Percentiles rank a stretch among this genome's conserved stretches.
These are phyloP conservation scores for Caenorhabditis zanzibari DNA, from an alignment of 2,888 invertebrate species.

Conservation along the genomic window DNA sequence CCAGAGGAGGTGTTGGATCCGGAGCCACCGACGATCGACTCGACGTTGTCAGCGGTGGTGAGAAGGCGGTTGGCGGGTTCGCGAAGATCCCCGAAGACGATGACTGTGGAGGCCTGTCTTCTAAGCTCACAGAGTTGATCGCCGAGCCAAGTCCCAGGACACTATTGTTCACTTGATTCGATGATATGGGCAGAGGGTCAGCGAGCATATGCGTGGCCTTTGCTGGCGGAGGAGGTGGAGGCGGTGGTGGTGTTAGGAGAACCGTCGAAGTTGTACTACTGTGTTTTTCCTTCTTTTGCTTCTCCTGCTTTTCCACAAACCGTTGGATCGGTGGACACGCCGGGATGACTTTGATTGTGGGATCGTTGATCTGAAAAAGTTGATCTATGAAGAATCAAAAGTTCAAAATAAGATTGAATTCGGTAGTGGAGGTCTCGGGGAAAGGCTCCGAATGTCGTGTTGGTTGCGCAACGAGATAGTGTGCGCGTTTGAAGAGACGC, in stretches of 20 bases:
- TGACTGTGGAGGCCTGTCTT: constrained; percentile 49
- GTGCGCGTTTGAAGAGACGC: constrained; percentile 2
- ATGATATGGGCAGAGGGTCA: constrained; percentile 60
- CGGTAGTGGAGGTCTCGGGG: not conserved
- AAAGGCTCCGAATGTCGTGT: not conserved
- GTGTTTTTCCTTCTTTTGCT: constrained; percentile 33
- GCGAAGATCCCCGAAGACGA: constrained; percentile 27
- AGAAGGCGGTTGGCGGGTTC: constrained; percentile 59
- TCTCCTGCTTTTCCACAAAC: constrained; percentile 31
- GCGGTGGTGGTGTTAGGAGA: constrained; percentile 28
- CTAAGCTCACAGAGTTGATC: constrained; percentile 11
- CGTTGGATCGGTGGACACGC: constrained; percentile 67
- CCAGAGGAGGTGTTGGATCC: constrained; percentile 68
- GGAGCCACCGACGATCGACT: constrained; percentile 68
- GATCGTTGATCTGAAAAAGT: constrained; percentile 71
- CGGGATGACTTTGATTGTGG: constrained; percentile 75
- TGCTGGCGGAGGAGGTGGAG: constrained; percentile 53
- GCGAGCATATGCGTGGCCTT: constrained; percentile 67
- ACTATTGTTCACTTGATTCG: constrained; percentile 50
- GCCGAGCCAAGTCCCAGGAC: constrained; percentile 34
- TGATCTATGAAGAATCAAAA: not conserved
- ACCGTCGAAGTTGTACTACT: not conserved
- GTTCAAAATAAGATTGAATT: not conserved
- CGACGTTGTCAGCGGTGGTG: constrained; percentile 70
- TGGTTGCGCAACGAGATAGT: constrained; percentile 17